Evolutionary conservation across 2,113 vertebrate genomes (phyloP), one percentile per base, ranked within the genome.

Genomic region (Etheostoma spectabile): DNA sequence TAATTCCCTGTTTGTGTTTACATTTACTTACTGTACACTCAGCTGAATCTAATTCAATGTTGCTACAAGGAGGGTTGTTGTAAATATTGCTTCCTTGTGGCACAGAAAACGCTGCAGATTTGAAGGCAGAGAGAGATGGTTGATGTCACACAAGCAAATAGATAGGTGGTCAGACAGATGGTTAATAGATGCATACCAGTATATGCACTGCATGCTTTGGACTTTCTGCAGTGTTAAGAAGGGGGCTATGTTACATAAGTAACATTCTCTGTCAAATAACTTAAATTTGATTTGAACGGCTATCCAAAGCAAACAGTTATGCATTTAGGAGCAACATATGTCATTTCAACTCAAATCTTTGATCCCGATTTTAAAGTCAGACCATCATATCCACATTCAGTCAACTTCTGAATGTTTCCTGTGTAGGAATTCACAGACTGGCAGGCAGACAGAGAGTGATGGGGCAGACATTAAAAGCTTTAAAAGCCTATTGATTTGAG

Each of bases 401-500:
- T 48, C 30, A 30, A 57, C 30, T 18, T 57, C 10, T 2, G 45
- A 67, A 24, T 19, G 46, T 45, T 73, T 86, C 71, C 76, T 87
- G 75, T 82, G 79, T 49, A 79, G 83, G 82, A 84, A 88, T 73
- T 52, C 15, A 60, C 65, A 85, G 77, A 72, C 22, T 46, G 61
- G 52, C 60, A 42, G 45, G 33, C 49, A 60, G 76, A 69, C 61
- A 21, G 22, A 45, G 77, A 80, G 71, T 8, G 66, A 83, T 49
- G 56, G 57, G 57, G 67, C 46, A 65, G 70, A 89, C 73, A 86
- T 75, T 89, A 88, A 91, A 90, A 89, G 89, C 88, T 86, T 79
- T 91, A 75, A 90, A 89, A 88, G 87, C 85, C 13, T 89, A 89
- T 91, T 88, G 92, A 92, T 93, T 90, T 72, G 21, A 49, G 59